Conservation (phyloP, 2,113 vertebrate species). For the Coregonus clupeaformis region DNA sequence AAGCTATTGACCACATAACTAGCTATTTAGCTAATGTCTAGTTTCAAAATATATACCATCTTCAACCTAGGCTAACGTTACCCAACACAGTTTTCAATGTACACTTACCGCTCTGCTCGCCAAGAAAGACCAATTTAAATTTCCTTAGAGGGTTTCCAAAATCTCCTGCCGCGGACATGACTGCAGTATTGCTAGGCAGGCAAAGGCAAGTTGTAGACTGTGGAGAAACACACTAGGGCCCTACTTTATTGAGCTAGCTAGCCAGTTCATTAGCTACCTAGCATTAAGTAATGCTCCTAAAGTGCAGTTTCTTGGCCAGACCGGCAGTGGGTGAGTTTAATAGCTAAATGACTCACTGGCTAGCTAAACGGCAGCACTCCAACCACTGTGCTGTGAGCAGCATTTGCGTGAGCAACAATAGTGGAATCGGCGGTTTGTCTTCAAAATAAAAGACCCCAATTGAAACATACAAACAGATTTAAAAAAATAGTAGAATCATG, state of each 20-base stretch:
- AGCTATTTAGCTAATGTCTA: neutral
- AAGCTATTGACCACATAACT: neutral
- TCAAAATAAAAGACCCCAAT: no score
- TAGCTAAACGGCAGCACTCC: neutral
- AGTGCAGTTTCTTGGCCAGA: neutral
- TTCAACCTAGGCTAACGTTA: no score
- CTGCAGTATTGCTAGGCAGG: constrained; percentile 45
- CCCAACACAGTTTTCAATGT: neutral
- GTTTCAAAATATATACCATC: no score
- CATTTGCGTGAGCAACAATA: no score
- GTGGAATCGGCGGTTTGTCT: no score
- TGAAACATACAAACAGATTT: no score
- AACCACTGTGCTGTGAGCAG: no score
- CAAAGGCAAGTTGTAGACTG: constrained; percentile 9
- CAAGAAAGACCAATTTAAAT: constrained; percentile 78
- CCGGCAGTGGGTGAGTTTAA: neutral
- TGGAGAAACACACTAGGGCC: neutral
- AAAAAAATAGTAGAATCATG: no score
- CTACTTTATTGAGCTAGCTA: neutral
- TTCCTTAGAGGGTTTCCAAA: constrained; percentile 78
- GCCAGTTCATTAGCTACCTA: neutral
- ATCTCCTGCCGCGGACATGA: constrained; percentile 76
- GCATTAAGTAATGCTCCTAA: neutral
- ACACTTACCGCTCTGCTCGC: constrained; percentile 75
- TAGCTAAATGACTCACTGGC: neutral